Percentiles rank a stretch among this genome's conserved stretches.
phyloP scores from a whole-genome alignment of 2,888 invertebrate species.

The Cartodere bifasciata region DNA sequence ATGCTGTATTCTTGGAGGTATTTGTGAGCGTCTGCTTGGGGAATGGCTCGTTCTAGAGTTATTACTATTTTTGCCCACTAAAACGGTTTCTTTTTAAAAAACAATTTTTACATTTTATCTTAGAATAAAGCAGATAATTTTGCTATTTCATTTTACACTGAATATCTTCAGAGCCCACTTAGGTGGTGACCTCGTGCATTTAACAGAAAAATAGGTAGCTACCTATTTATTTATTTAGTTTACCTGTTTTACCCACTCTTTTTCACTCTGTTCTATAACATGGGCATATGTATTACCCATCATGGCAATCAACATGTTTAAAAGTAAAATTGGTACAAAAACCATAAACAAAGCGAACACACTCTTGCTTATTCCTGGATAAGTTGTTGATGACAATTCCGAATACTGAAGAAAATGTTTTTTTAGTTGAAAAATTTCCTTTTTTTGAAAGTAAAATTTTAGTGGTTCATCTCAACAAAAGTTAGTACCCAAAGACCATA shows the following conservation, averaged over 20 bases:
- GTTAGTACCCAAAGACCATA: too few relatives aligned
- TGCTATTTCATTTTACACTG: background rate
- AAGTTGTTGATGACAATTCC: constrained; percentile 78
- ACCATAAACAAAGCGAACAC: constrained; percentile 98
- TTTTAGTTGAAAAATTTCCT: too few relatives aligned
- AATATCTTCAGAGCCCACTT: background rate
- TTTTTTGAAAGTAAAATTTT: too few relatives aligned
- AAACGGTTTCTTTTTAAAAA: constrained; percentile 9
- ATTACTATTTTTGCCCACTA: constrained; percentile 99
- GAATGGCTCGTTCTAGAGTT: constrained; percentile 85
- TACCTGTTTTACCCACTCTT: constrained; percentile 95
- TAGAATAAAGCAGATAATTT: background rate
- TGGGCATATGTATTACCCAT: constrained; percentile 99
- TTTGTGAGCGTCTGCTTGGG: constrained; percentile 77
- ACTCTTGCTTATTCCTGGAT: constrained; percentile 83
- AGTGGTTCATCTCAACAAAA: too few relatives aligned
- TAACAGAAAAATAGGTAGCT: too few relatives aligned
- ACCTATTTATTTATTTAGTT: too few relatives aligned
- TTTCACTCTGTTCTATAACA: constrained; percentile 96
- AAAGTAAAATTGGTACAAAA: constrained; percentile 86
- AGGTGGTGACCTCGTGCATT: too few relatives aligned
- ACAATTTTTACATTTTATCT: constrained; percentile 2
- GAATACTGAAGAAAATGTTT: constrained; percentile 59
- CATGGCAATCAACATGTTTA: constrained; percentile 99
- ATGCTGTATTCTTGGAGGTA: constrained; percentile 94